Evolutionary conservation across 2,797 vertebrate species (phyloP).

Genomic region (Thalassophryne amazonica): DNA sequence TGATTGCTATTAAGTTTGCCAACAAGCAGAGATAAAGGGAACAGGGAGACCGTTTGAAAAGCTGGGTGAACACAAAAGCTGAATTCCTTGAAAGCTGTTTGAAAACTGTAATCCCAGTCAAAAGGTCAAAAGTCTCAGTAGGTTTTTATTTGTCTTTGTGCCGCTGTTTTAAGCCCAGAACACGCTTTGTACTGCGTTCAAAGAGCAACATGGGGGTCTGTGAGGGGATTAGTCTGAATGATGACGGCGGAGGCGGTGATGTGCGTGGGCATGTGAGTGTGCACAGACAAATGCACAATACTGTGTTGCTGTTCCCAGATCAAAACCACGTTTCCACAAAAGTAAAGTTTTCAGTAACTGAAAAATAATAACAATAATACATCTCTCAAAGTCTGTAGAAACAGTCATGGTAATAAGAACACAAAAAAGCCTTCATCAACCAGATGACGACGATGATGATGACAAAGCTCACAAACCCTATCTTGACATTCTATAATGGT

Average conservation of each 20-base stretch:
- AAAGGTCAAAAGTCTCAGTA: conserved; percentile 80
- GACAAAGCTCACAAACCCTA: too few species aligned
- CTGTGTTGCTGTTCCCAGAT: conserved; percentile 13
- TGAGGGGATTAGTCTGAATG: conserved; percentile 81
- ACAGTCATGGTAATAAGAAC: too few species aligned
- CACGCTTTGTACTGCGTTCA: conserved; percentile 80
- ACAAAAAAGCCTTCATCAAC: too few species aligned
- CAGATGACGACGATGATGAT: too few species aligned
- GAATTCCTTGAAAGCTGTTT: conserved; percentile 75
- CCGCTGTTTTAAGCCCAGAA: conserved; percentile 76
- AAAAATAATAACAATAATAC: neutral
- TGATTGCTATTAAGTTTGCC: conserved; percentile 49
- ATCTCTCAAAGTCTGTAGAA: neutral
- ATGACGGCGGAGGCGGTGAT: conserved; percentile 54
- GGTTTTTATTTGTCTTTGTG: conserved; percentile 78
- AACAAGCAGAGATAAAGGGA: conserved; percentile 60
- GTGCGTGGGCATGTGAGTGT: conserved; percentile 39
- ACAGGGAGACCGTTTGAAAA: conserved; percentile 57
- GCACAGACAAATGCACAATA: neutral
- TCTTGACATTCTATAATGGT: too few species aligned
- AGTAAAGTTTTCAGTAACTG: conserved; percentile 33
- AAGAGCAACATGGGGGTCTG: conserved; percentile 79
- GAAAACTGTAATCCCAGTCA: conserved; percentile 75
- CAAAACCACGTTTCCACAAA: conserved; percentile 25
- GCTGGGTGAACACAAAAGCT: conserved; percentile 53